Base-by-base conservation (phyloP, 2,113 vertebrate species). In the Elachura formosa region DNA sequence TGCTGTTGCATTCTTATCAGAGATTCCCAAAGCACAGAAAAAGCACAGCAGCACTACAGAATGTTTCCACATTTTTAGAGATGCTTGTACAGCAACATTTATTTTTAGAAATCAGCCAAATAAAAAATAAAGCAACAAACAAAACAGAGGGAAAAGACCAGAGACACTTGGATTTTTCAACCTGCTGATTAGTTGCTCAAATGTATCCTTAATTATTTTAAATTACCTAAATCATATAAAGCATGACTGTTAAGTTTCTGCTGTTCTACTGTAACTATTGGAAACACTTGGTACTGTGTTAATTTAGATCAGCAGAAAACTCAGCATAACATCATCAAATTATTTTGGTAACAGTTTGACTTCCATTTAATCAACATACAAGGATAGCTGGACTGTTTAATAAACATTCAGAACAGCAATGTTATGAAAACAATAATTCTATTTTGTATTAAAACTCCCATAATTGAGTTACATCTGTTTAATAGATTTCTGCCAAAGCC, bases 401-500 rank as follows among this genome's bases (percentile, higher is more conserved):
- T 89, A 93, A 93, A 78, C 45, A 83, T 66, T 78, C 64, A 48
- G 56, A 90, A 81, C 31, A 38, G 31, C 41, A 93, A 43, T 84
- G 28, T 90, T 88, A 78, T 82, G 61, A 92, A 83, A 78, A 82
- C n/a, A 82, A 78, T 29, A 77, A 94, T 72, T 81, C 26, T 23
- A 19, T 91, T 95, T 79, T 90, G 34, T 71, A 76, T 84, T 90
- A 91, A 84, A 92, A 78, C 16, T 69, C 52, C 19, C 29, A 33
- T 79, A 80, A 89, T 76, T 93, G 43, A 79, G 51, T 87, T 88
- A 69, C 40, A 28, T 48, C 54, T 84, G 52, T 89, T 95, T 92
- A 86, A 71, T 73, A 90, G 56, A 84, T 83, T 79, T 81, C 54
- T 94, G 82, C 74, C 91, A 95, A 80, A 90, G 49, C 59, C 17